Evolutionary conservation across 2,113 vertebrate genomes (phyloP).

Genomic region (Calcarius ornatus): DNA sequence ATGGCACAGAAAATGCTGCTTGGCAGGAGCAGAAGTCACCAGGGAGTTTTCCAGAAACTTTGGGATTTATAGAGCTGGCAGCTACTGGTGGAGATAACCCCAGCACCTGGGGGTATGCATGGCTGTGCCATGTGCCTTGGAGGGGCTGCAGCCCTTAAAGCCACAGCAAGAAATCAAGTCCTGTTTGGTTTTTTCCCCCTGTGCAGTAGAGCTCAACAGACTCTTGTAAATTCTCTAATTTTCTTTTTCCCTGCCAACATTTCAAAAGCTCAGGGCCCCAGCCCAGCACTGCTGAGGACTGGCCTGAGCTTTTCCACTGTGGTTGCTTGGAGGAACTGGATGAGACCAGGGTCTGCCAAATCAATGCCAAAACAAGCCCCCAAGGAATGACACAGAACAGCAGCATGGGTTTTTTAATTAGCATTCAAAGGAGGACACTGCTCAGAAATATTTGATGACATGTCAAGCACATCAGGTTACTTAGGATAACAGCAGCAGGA

Average conservation of each 20-base stretch:
- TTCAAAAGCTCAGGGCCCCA: neutral
- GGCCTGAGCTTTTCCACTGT: neutral
- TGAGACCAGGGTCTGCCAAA: neutral
- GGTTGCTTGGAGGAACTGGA: neutral
- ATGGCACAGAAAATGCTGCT: neutral
- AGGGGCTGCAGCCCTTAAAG: neutral
- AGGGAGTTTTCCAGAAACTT: neutral
- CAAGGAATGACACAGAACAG: neutral
- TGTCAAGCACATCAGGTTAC: neutral
- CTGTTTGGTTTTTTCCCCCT: neutral
- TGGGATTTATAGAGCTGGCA: neutral
- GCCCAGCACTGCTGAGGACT: accelerated
- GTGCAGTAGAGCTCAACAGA: neutral
- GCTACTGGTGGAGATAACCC: neutral
- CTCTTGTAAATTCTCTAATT: neutral
- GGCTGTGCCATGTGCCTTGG: neutral
- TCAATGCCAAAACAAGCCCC: neutral
- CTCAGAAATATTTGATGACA: neutral
- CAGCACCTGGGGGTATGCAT: neutral
- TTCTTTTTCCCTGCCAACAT: neutral
- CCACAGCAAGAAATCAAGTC: neutral
- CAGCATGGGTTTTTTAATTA: neutral
- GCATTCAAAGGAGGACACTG: neutral
- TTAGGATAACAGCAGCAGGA: neutral
- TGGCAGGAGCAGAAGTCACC: neutral